Percentiles rank a stretch among this genome's conserved stretches.
These are phyloP conservation scores for Resseliella maxima DNA, from an alignment of 2,888 invertebrate species.

Conservation along the genomic window DNA sequence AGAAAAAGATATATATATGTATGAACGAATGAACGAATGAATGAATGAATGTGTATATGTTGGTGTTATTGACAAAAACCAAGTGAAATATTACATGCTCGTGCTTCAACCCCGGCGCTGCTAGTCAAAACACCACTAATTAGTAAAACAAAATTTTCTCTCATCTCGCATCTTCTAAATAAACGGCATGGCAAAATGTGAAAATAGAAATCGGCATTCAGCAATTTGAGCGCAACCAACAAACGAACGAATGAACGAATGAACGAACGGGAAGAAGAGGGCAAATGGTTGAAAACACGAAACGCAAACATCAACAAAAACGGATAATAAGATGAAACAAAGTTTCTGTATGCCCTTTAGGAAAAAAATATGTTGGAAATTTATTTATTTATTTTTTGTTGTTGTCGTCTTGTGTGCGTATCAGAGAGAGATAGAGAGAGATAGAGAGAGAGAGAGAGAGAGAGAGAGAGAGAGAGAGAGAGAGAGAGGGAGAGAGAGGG, in stretches of 20 bases:
- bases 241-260: background rate
- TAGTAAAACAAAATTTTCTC: constrained; percentile 53
- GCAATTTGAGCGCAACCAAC: too few relatives aligned
- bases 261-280: background rate
- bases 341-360: constrained; percentile 37
- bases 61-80: constrained; percentile 39
- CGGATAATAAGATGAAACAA: constrained; percentile 51
- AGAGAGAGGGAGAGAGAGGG: too few relatives aligned
- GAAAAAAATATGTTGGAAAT: constrained; percentile 49
- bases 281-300: background rate
- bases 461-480: too few relatives aligned
- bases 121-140: constrained; percentile 53
- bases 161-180: background rate
- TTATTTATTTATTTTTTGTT: constrained; percentile 19
- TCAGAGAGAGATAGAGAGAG: background rate
- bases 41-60: too few relatives aligned
- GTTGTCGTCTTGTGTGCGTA: background rate
- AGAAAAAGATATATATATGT: too few relatives aligned
- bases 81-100: constrained; percentile 50
- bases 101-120: background rate
- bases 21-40: too few relatives aligned
- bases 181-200: background rate
- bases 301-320: constrained; percentile 53
- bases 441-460: too few relatives aligned
- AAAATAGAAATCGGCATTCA: background rate